Percentiles rank a stretch among this genome's conserved stretches.
These are phyloP conservation scores for Lepidurus arcticus DNA, from an alignment of 1,140 invertebrate genomes.

Conservation along the genomic window DNA sequence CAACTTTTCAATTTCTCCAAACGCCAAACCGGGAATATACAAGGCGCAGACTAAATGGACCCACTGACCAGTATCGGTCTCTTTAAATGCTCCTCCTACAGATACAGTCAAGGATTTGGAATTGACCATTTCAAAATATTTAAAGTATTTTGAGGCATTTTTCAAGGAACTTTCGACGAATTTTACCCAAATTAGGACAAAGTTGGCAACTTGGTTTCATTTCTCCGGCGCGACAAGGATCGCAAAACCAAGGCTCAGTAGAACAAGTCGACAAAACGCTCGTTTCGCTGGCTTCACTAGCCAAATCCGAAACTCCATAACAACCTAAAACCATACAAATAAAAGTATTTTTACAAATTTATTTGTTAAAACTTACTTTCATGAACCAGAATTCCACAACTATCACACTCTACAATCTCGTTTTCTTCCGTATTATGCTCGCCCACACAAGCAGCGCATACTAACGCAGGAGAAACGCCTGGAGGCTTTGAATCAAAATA, in stretches of 20 bases:
- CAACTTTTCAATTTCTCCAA: slow-evolving; percentile 85
- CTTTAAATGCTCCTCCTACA: slow-evolving; percentile 87
- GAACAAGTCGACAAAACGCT: slow-evolving; percentile 85
- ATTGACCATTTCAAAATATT: slow-evolving; percentile 27
- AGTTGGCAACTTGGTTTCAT: slow-evolving; percentile 79
- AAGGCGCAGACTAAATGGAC: slow-evolving; percentile 95
- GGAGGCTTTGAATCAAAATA: slow-evolving; percentile 25
- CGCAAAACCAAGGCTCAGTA: slow-evolving; percentile 97
- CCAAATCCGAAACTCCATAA: slow-evolving; percentile 82
- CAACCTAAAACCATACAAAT: slow-evolving; percentile 56
- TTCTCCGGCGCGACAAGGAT: slow-evolving; percentile 89
- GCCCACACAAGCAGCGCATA: slow-evolving; percentile 89
- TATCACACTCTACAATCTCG: slow-evolving; percentile 95
- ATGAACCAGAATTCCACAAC: slow-evolving; percentile 90
- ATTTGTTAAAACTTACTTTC: slow-evolving; percentile 58
- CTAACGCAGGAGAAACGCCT: slow-evolving; percentile 49
- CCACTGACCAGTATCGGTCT: slow-evolving; percentile 94
- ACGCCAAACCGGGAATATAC: slow-evolving; percentile 94
- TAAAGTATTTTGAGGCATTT: slow-evolving; percentile 38
- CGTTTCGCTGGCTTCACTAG: slow-evolving; percentile 68
- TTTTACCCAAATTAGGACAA: slow-evolving; percentile 68
- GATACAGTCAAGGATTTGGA: slow-evolving; percentile 36
- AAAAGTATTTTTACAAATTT: slow-evolving; percentile 25
- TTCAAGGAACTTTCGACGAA: slow-evolving; percentile 24
- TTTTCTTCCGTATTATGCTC: slow-evolving; percentile 87